phyloP scores from a whole-genome alignment of 2,113 vertebrate species.

The Glaucomys volans region DNA sequence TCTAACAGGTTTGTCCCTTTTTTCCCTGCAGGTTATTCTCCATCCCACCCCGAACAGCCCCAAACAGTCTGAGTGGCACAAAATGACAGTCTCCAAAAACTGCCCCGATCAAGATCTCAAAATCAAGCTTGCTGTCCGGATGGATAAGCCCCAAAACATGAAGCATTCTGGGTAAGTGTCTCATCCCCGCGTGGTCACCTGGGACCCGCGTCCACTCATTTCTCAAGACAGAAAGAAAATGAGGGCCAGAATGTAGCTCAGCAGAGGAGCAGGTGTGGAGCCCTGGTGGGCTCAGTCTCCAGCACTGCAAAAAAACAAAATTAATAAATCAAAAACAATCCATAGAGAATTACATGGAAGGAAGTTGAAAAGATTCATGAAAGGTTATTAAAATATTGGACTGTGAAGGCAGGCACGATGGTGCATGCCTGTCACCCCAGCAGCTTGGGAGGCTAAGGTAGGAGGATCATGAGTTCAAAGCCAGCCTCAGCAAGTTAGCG shows the following conservation, averaged over 20 bases:
- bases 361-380: conserved; percentile 19
- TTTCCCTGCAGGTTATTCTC: conserved; percentile 93
- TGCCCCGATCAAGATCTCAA: conserved; percentile 96
- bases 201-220: not conserved
- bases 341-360: not conserved
- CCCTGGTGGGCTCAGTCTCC: too few relatives aligned
- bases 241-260: not conserved
- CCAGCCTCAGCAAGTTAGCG: too few relatives aligned
- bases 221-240: conserved; percentile 6
- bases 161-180: conserved; percentile 97
- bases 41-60: conserved; percentile 98
- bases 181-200: not conserved
- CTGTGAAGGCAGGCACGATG: too few relatives aligned
- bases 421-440: too few relatives aligned
- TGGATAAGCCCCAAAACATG: conserved; percentile 99
- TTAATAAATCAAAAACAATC: not conserved
- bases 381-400: not conserved
- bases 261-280: not conserved
- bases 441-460: too few relatives aligned
- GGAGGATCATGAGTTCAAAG: too few relatives aligned
- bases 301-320: not conserved
- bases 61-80: conserved; percentile 98
- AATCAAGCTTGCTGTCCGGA: conserved; percentile 98
- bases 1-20: conserved; percentile 64
- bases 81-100: conserved; percentile 98